phyloP scores from a whole-genome alignment of 1,140 invertebrate genomes.

The Aphidius gifuensis region DNA sequence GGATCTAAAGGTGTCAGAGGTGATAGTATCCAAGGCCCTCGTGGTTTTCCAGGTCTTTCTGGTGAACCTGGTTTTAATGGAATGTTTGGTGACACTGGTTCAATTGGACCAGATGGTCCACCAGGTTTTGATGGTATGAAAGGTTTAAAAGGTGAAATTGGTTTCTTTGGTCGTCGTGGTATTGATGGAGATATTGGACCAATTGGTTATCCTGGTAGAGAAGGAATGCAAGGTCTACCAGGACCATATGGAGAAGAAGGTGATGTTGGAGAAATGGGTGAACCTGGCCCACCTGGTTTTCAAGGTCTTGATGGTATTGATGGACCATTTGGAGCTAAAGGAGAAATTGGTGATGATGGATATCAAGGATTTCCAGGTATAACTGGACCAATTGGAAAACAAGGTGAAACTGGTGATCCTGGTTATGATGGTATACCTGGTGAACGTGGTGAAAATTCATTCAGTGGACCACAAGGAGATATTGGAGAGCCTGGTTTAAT shows the following conservation, averaged over 20 bases:
- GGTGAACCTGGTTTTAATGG: conserved; percentile 54
- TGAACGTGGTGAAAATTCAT: conserved; percentile 54
- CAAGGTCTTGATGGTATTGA: conserved; percentile 50
- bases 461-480: conserved; percentile 66
- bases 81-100: conserved; percentile 53
- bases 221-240: conserved; percentile 4
- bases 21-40: conserved; percentile 49
- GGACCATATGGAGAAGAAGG: conserved; percentile 54
- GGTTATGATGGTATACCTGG: conserved; percentile 50
- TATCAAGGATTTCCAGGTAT: conserved; percentile 55
- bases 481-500: conserved; percentile 58
- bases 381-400: conserved; percentile 50
- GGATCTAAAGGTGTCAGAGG: conserved; percentile 49
- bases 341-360: conserved; percentile 58
- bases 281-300: conserved; percentile 52
- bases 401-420: conserved; percentile 50
- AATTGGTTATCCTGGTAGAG: conserved; percentile 51
- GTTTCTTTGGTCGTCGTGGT: conserved; percentile 59
- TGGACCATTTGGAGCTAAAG: conserved; percentile 58
- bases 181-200: conserved; percentile 56
- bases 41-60: conserved; percentile 49
- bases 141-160: conserved; percentile 56
- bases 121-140: conserved; percentile 49
- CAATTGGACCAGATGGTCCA: conserved; percentile 43
- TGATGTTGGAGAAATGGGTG: conserved; percentile 46